These are phyloP conservation scores for Microtus richardsoni DNA, from an alignment of 2,113 vertebrate genomes.

Conservation along the genomic window DNA sequence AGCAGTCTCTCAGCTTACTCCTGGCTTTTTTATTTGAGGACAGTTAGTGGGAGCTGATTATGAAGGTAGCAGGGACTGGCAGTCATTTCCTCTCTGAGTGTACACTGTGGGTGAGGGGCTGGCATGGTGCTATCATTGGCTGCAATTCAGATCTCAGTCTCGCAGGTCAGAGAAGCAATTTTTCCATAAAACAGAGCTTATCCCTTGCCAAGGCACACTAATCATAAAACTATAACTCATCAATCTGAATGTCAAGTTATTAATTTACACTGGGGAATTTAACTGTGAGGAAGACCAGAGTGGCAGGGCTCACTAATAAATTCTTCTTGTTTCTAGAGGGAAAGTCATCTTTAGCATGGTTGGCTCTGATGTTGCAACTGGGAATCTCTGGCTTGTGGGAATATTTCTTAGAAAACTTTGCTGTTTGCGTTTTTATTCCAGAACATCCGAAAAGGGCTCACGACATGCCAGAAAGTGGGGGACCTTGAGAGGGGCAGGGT, in stretches of 20 bases:
- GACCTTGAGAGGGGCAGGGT: not conserved
- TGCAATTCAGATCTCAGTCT: not conserved
- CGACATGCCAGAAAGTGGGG: not conserved
- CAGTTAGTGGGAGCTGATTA: not conserved
- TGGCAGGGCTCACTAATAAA: not conserved
- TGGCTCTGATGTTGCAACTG: not conserved
- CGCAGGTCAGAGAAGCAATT: constrained; percentile 13
- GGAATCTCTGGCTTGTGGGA: constrained; percentile 41
- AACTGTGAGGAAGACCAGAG: not conserved
- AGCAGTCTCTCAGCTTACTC: not conserved
- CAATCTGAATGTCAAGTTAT: constrained; percentile 50
- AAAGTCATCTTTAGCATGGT: constrained; percentile 62
- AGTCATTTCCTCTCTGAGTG: not conserved
- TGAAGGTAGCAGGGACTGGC: not conserved
- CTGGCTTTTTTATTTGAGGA: not conserved
- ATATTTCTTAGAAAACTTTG: constrained; percentile 46
- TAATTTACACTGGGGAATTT: constrained; percentile 43
- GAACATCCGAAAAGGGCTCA: constrained; percentile 9
- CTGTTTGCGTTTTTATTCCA: constrained; percentile 25
- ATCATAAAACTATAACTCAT: constrained; percentile 41
- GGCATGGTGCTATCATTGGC: constrained; percentile 24
- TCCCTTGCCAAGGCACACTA: not conserved
- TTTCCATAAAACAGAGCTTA: constrained; percentile 52
- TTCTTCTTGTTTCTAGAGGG: constrained; percentile 25
- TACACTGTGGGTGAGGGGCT: fast-evolving